These are phyloP conservation scores for Zaprionus bogoriensis DNA, from an alignment of 2,888 invertebrate genomes.

Conservation along the genomic window DNA sequence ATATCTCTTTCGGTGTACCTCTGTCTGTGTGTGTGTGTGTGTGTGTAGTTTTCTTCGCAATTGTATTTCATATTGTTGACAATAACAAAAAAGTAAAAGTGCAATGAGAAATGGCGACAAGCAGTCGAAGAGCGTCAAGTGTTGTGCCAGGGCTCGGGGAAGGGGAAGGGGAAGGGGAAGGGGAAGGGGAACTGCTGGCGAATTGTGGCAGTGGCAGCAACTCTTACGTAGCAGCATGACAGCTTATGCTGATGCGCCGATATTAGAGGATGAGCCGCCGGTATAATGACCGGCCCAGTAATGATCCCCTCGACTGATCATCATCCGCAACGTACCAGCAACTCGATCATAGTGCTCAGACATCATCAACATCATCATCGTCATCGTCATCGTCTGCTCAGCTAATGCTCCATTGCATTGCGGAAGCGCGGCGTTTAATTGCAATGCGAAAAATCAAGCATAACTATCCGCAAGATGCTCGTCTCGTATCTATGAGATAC, in stretches of 20 bases:
- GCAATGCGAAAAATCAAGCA: constrained; percentile 58
- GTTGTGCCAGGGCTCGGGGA: neutral
- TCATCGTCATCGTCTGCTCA: constrained; percentile 10
- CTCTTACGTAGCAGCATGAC: neutral
- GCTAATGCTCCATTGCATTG: constrained; percentile 45
- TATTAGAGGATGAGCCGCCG: neutral
- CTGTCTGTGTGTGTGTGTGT: no score
- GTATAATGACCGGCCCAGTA: constrained; percentile 27
- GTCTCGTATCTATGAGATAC: constrained; percentile 40
- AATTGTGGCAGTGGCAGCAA: neutral
- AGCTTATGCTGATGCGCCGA: neutral
- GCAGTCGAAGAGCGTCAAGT: constrained; percentile 15
- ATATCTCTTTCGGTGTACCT: no score
- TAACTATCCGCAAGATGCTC: constrained; percentile 29
- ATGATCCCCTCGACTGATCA: neutral
- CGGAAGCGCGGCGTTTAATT: constrained; percentile 66
- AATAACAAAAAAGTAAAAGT: constrained; percentile 56
- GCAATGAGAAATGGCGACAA: constrained; percentile 33
- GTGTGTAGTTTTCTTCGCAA: constrained; percentile 28
- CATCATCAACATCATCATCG: constrained; percentile 19
- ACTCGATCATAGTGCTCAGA: neutral
- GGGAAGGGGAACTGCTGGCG: neutral
- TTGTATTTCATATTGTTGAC: constrained; percentile 53
- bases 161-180: neutral
- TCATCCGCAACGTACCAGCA: no score